phyloP scores from a whole-genome alignment of 1,140 invertebrate species.

The Orius insidiosus region DNA sequence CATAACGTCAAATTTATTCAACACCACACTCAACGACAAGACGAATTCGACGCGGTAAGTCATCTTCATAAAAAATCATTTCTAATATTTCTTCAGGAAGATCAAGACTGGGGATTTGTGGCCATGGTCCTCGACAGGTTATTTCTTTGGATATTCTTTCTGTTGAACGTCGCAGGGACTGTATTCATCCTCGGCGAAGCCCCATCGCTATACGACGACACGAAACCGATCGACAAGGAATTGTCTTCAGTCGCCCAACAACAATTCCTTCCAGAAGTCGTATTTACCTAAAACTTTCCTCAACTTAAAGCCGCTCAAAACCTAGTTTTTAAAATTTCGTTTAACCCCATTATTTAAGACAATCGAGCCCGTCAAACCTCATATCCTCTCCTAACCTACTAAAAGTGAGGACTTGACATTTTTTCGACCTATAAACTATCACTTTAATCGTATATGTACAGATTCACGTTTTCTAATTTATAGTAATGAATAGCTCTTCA shows the following conservation, averaged over 20 bases:
- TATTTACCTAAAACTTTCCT: constrained; percentile 16
- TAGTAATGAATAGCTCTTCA: too few relatives aligned
- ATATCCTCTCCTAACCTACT: neutral
- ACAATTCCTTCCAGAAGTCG: constrained; percentile 40
- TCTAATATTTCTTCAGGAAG: constrained; percentile 57
- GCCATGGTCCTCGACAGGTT: constrained; percentile 96
- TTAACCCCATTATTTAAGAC: neutral
- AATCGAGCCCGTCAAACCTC: neutral
- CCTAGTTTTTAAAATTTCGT: neutral
- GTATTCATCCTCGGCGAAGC: constrained; percentile 75
- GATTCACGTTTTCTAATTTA: too few relatives aligned
- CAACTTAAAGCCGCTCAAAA: neutral
- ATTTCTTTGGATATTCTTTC: constrained; percentile 90
- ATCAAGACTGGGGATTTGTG: constrained; percentile 98
- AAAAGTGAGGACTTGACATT: neutral
- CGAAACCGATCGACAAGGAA: constrained; percentile 74
- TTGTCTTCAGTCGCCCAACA: constrained; percentile 56
- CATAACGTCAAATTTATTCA: constrained; percentile 92
- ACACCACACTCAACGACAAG: constrained; percentile 79
- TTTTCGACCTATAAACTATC: neutral
- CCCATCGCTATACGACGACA: constrained; percentile 76
- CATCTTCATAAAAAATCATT: neutral
- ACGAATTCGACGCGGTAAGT: constrained; percentile 81
- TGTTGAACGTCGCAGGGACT: constrained; percentile 77
- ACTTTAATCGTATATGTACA: too few relatives aligned